A percentile compares a stretch with the other conserved stretches of the same genome.
phyloP scores from a whole-genome alignment of 2,888 invertebrate species.

The Ochlodes sylvanus region DNA sequence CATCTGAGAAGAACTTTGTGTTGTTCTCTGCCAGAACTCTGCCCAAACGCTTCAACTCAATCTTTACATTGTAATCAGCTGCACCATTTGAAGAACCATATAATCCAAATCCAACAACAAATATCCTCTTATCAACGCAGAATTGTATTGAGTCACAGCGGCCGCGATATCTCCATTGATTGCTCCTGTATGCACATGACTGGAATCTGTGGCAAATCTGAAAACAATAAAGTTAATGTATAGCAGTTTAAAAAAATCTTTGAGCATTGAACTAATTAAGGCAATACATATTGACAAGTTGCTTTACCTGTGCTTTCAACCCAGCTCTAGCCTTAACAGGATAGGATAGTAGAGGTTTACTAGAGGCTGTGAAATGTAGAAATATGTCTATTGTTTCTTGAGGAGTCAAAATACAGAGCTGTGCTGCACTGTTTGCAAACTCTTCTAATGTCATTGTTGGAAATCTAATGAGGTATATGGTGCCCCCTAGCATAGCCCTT shows the following conservation, averaged over 20 bases:
- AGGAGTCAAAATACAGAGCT: conserved; percentile 95
- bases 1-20: conserved; percentile 98
- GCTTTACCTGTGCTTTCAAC: conserved; percentile 91
- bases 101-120: conserved; percentile 97
- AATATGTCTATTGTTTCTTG: conserved; percentile 98
- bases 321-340: conserved; percentile 93
- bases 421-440: conserved; percentile 97
- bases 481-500: conserved; percentile 89
- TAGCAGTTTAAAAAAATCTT: not conserved
- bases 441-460: conserved; percentile 96
- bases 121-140: conserved; percentile 97
- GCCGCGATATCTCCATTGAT: conserved; percentile 98
- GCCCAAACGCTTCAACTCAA: conserved; percentile 96
- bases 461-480: conserved; percentile 94
- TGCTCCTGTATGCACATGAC: conserved; percentile 97
- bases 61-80: conserved; percentile 97
- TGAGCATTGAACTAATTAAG: conserved; percentile 14
- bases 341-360: conserved; percentile 93
- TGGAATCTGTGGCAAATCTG: conserved; percentile 98
- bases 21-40: conserved; percentile 95
- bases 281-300: conserved; percentile 35
- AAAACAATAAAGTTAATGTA: conserved; percentile 46
- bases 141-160: conserved; percentile 98
- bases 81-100: conserved; percentile 98
- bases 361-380: conserved; percentile 96